Percentiles rank a stretch among this genome's conserved stretches.
Evolutionary conservation across 1,140 invertebrate species (phyloP).

Genomic region (Idris sp.): DNA sequence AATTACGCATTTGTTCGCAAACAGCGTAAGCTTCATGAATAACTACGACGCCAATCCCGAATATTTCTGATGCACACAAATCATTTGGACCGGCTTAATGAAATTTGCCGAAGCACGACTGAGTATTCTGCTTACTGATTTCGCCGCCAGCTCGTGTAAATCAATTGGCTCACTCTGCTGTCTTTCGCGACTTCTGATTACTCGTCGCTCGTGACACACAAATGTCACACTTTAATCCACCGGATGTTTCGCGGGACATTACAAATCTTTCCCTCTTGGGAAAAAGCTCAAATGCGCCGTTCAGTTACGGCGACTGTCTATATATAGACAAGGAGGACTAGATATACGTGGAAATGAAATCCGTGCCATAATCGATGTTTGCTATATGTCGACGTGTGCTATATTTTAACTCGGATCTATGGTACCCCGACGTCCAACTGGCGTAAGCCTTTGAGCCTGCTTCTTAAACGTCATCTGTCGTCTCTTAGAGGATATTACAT

Average conservation of each 20-base stretch:
- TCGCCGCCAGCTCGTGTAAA: constrained; percentile 49
- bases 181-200: constrained; percentile 37
- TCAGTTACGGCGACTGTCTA: constrained; percentile 28
- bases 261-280: constrained; percentile 35
- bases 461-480: constrained; percentile 59
- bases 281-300: constrained; percentile 28
- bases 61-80: constrained; percentile 61
- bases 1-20: constrained; percentile 62
- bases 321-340: constrained; percentile 40
- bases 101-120: constrained; percentile 45
- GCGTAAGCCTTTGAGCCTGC: constrained; percentile 50
- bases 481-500: constrained; percentile 42
- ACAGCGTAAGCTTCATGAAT: constrained; percentile 49
- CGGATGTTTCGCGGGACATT: constrained; percentile 45
- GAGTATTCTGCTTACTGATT: constrained; percentile 30
- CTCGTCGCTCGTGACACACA: constrained; percentile 51
- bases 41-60: constrained; percentile 57
- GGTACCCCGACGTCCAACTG: constrained; percentile 40
- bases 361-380: constrained; percentile 61
- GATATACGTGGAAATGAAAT: constrained; percentile 53
- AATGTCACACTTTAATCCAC: constrained; percentile 60
- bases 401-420: constrained; percentile 49
- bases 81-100: constrained; percentile 46
- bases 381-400: constrained; percentile 48
- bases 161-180: constrained; percentile 35